Conservation (phyloP, 64 coral and sea anemone species). For the Montipora cactus region DNA sequence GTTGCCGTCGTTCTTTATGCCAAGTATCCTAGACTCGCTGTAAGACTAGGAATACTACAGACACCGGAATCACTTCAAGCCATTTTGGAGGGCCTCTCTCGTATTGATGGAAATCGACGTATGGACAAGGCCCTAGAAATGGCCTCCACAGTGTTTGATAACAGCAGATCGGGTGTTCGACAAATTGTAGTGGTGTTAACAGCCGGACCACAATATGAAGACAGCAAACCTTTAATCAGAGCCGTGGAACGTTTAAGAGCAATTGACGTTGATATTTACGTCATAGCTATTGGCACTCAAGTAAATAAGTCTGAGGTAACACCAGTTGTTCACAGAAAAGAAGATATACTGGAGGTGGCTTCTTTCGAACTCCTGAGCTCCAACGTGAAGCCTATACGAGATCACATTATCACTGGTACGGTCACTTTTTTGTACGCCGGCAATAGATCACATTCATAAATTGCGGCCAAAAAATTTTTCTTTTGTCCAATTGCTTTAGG, state of each 20-base stretch:
- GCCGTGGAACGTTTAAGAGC: slow-evolving; percentile 1
- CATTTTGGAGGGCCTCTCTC: neutral
- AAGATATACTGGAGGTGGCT: slow-evolving; percentile 20
- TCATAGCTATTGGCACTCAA: slow-evolving; percentile 47
- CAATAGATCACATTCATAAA: neutral
- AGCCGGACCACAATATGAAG: slow-evolving; percentile 3
- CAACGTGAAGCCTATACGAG: neutral
- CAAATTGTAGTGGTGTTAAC: slow-evolving; percentile 60
- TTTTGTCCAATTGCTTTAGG: too few relatives aligned
- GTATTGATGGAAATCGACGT: slow-evolving; percentile 31
- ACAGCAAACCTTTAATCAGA: neutral
- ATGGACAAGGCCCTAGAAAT: slow-evolving; percentile 61
- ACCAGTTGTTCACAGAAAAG: neutral
- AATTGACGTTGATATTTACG: slow-evolving; percentile 7
- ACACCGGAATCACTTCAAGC: neutral
- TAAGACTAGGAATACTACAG: neutral
- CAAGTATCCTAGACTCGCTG: slow-evolving; percentile 28
- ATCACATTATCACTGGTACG: slow-evolving; percentile 25
- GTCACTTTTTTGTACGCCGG: neutral
- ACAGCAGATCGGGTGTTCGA: neutral
- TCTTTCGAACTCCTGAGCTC: slow-evolving; percentile 1
- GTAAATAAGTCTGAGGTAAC: slow-evolving; percentile 31
- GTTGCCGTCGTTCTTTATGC: slow-evolving; percentile 70
- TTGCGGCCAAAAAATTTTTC: too few relatives aligned
- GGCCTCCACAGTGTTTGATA: slow-evolving; percentile 29